These are phyloP conservation scores for Copsychus sechellarum DNA, from an alignment of 2,113 vertebrate species.

Conservation along the genomic window DNA sequence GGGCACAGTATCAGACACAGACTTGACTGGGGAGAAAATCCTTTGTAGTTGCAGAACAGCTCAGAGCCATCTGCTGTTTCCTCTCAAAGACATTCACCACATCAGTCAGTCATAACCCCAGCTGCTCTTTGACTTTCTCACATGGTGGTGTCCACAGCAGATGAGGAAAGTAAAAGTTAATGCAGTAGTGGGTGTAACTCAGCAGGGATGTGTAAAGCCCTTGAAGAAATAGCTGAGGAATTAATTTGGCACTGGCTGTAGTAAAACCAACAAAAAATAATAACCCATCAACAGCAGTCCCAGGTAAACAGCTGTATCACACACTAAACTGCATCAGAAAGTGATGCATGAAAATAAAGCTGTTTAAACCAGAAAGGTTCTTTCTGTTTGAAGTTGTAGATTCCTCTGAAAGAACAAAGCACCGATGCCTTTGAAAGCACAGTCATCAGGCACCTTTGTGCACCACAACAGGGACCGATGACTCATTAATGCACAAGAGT, in stretches of 20 bases:
- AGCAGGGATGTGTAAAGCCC: background rate
- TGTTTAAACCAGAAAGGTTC: background rate
- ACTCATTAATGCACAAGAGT: background rate
- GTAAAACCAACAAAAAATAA: background rate
- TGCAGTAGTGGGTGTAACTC: background rate
- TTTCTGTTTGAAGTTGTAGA: background rate
- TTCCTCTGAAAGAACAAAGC: background rate
- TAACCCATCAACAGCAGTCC: background rate
- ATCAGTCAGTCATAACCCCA: background rate
- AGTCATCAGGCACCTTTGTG: background rate
- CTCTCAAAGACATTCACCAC: background rate
- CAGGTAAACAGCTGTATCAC: background rate
- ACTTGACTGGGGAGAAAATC: background rate
- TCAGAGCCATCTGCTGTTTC: background rate
- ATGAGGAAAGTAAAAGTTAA: background rate
- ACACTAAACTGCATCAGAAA: background rate
- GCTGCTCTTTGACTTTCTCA: background rate
- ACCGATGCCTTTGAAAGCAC: background rate
- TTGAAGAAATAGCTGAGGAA: background rate
- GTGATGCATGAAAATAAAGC: background rate
- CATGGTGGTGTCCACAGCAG: background rate
- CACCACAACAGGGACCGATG: rapidly evolving
- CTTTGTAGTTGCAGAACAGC: background rate
- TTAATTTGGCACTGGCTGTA: background rate
- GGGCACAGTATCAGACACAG: background rate